phyloP scores from a whole-genome alignment of 2,113 vertebrate species.

The Electrona antarctica region DNA sequence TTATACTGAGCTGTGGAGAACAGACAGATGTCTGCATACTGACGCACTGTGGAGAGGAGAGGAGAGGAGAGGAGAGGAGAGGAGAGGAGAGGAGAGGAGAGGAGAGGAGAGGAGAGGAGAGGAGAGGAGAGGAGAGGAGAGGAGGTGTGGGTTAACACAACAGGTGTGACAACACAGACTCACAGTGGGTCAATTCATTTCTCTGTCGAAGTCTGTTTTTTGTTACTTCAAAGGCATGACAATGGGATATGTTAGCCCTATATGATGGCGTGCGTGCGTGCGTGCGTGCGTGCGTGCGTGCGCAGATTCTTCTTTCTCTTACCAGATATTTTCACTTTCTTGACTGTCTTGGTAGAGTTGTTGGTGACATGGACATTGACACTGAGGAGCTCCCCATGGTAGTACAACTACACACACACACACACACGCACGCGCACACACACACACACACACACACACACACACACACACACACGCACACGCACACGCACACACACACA shows the following conservation, averaged over 20 bases:
- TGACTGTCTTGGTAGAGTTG: conserved; percentile 84
- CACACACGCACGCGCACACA: background rate
- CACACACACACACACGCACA: too few relatives aligned
- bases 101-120: background rate
- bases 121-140: too few relatives aligned
- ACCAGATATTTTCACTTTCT: conserved; percentile 84
- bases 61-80: background rate
- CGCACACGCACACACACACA: too few relatives aligned
- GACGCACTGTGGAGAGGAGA: conserved; percentile 73
- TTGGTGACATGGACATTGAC: conserved; percentile 85
- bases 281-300: too few relatives aligned
- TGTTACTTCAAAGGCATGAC: too few relatives aligned
- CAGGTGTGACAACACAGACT: too few relatives aligned
- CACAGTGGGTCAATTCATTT: too few relatives aligned
- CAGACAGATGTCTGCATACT: conserved; percentile 86
- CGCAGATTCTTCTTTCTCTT: background rate
- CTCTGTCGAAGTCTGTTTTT: too few relatives aligned
- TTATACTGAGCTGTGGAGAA: conserved; percentile 87
- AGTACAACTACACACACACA: conserved; percentile 75
- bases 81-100: background rate
- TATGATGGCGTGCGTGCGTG: too few relatives aligned
- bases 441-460: background rate
- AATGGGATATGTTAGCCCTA: too few relatives aligned
- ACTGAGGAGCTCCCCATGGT: conserved; percentile 78
- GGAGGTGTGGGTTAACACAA: too few relatives aligned